phyloP scores from a whole-genome alignment of 2,113 vertebrate genomes.

The Gavia stellata region DNA sequence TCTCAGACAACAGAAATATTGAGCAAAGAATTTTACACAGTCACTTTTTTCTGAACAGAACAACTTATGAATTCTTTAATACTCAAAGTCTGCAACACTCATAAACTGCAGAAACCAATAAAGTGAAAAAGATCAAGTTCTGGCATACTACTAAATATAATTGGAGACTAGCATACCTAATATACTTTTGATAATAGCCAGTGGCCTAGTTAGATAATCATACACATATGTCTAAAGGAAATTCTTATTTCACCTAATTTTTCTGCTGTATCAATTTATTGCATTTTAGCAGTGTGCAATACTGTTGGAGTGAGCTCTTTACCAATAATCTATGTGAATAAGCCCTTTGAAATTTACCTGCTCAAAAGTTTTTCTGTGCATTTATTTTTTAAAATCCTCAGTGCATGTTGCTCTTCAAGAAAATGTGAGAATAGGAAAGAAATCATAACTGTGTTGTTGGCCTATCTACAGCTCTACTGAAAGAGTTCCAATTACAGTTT shows the following conservation, averaged over 20 bases:
- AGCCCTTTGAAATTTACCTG: not conserved
- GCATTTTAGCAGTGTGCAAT: not conserved
- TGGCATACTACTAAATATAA: not conserved
- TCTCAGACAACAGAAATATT: not conserved
- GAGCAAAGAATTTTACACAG: not conserved
- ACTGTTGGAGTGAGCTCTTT: not conserved
- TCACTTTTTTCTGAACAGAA: not conserved
- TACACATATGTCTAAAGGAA: not conserved
- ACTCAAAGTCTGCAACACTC: not conserved
- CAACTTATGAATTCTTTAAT: not conserved
- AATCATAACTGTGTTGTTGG: not conserved
- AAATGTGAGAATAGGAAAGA: not conserved
- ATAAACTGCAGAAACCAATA: not conserved
- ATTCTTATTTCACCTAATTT: not conserved
- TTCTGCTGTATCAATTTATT: not conserved
- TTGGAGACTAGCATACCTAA: not conserved
- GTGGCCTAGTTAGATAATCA: not conserved
- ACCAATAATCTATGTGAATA: not conserved
- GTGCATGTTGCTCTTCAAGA: not conserved
- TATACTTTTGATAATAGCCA: not conserved
- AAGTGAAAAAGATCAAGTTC: not conserved
- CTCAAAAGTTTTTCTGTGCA: not conserved
- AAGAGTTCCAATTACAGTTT: not conserved
- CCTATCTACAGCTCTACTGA: not conserved
- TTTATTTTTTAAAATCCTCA: not conserved